Conservation (phyloP, 2,888 invertebrate species). For the Ommatoiulus sabulosus region DNA sequence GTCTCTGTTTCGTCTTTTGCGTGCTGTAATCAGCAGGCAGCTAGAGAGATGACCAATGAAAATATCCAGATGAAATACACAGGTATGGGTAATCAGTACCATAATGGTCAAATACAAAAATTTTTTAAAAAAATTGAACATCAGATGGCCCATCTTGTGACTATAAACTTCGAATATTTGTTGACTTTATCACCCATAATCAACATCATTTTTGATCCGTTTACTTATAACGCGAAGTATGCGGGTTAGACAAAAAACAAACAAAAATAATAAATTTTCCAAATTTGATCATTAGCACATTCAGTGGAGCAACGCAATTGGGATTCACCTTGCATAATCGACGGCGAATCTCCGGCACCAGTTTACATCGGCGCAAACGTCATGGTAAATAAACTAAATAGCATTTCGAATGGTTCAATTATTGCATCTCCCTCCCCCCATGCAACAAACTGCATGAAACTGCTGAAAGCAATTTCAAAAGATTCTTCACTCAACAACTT, state of each 20-base stretch:
- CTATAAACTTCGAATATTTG: not conserved
- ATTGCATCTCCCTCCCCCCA: not conserved
- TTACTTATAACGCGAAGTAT: not conserved
- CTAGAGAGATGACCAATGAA: not conserved
- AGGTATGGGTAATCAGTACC: not conserved
- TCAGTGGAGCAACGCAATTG: not conserved
- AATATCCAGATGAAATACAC: not conserved
- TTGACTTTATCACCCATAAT: not conserved
- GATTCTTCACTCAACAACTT: not conserved
- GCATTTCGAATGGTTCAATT: slow-evolving; percentile 28
- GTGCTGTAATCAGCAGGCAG: not conserved
- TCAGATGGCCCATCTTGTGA: not conserved
- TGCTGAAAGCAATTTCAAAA: not conserved
- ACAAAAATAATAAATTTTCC: no score
- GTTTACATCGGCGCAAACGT: not conserved
- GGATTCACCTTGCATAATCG: not conserved
- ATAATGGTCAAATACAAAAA: not conserved
- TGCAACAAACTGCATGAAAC: not conserved
- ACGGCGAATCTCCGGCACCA: slow-evolving; percentile 11
- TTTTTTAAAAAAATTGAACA: not conserved
- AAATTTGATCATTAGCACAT: no score
- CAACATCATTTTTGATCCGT: not conserved
- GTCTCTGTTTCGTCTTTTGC: not conserved
- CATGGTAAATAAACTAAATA: not conserved
- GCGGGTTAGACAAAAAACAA: not conserved